Evolutionary conservation across 2,797 vertebrate genomes (phyloP), one percentile per base, ranked within the genome.

Genomic region (Dryobates pubescens): DNA sequence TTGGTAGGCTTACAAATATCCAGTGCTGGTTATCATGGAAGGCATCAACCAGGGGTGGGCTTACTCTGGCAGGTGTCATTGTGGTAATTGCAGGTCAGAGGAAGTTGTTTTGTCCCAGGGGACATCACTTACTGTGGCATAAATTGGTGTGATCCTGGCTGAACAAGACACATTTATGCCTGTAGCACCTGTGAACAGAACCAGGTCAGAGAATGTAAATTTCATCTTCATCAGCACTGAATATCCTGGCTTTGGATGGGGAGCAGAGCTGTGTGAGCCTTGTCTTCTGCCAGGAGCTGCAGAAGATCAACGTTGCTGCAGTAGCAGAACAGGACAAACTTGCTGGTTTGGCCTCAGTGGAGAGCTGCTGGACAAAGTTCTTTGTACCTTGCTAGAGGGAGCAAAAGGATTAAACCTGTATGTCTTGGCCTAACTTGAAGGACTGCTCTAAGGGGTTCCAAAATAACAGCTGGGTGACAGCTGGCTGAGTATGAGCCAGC

Each of bases 381-480:
- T 74, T 71, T 77, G 65, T 72, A 26, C 70, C 79, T 88, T 64
- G 54, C 91, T 83, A 17, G 72, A 82, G 80, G 88, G 78, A 91
- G 41, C 24, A 26, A 80, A 71, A 79, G 65, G 83, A 92, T 88
- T 91, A 76, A 92, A 86, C 26, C 43, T 26, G 3, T 64, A 0
- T 30, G 7, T 80, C 65, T 89, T 59, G 47, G 53, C 59, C 59
- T 53, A 51, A 47, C 86, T 64, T 80, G 90, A 72, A 77, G 17
- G 68, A 58, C 64, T 82, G 70, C 81, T 90, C 89, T 92, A 74
- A 93, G 78, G n/a, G 65, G n/a, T 91, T 88, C 83, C 72, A 82
- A 29, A 91, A 85, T 65, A 82, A 89, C 41, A 43, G 41, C 41
- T 43, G 41, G 16, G 16, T 17, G 41, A 7, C 41, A 43, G 41